Evolutionary conservation across 2,888 invertebrate species (phyloP), one percentile per base, ranked within the genome.

Genomic region (Pogonocherus hispidulus): DNA sequence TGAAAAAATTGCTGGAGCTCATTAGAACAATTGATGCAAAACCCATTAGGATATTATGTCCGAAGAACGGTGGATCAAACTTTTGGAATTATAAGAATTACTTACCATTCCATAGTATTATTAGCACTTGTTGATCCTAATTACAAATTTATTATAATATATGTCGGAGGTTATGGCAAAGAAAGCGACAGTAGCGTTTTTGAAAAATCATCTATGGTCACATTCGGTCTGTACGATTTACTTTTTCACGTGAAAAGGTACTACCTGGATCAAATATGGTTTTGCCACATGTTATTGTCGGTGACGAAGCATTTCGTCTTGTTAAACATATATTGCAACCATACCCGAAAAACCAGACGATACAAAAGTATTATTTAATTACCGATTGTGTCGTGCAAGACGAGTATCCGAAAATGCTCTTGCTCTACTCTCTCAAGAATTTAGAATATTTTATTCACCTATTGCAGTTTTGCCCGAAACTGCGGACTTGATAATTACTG

Each of bases 231-330:
- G n/a, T n/a, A n/a, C n/a, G n/a, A n/a, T n/a, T n/a, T n/a, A n/a
- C n/a, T 8, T 73, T 73, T 67, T 57, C 47, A 11, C 19, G n/a
- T 19, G 11, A 16, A n/a, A 11, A 16, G 16, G 18, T 11, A n/a
- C 44, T 57, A 1, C 23, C 44, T 20, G 41, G 41, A 11, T 41
- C 57, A 27, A 14, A 59, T 16, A 59, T 8, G 11, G 23, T 59
- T 14, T 6, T 52, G 6, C 32, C 52, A 23, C 18, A 52, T 14
- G 27, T 52, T 52, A 52, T 52, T 52, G 4, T 32, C 23, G 52
- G 52, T 5, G 32, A 52, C 27, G 52, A 32, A 23, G 52, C 52
- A 23, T 52, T 52, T 52, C 23, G 14, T n/a, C 18, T 52, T 16
- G 23, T 23, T 18, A 52, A 8, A 52, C 9, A 52, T 32, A 16